Conservation (phyloP, 2,888 invertebrate species). For the Drosophila robusta region DNA sequence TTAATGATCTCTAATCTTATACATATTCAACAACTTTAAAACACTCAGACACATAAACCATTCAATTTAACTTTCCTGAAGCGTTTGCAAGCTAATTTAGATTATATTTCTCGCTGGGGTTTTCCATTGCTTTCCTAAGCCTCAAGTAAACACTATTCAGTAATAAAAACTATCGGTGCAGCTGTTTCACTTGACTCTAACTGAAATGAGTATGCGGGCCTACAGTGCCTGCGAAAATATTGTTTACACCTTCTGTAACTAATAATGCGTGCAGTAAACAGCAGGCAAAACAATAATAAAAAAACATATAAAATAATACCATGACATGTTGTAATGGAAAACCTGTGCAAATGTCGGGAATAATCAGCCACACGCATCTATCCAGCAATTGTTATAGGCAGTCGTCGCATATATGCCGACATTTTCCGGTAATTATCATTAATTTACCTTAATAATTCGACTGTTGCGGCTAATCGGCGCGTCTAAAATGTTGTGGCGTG, state of each 20-base stretch:
- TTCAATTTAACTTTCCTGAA: background rate
- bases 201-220: constrained; percentile 5
- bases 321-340: constrained; percentile 1
- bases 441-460: constrained; percentile 69
- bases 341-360: constrained; percentile 6
- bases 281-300: constrained; percentile 13
- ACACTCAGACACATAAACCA: too few species aligned
- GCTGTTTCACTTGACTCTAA: constrained; percentile 16
- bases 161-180: constrained; percentile 3
- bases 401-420: constrained; percentile 33
- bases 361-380: constrained; percentile 37
- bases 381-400: constrained; percentile 10
- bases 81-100: constrained; percentile 4
- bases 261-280: constrained; percentile 62
- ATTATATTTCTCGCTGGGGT: constrained; percentile 4
- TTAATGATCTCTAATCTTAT: too few species aligned
- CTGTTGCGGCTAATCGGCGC: constrained; percentile 44
- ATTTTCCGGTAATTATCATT: constrained; percentile 78
- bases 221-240: constrained; percentile 38
- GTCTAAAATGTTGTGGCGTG: constrained; percentile 55
- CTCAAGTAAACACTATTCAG: background rate
- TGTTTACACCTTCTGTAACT: constrained; percentile 23
- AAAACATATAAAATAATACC: background rate
- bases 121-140: constrained; percentile 21
- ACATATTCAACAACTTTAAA: background rate